phyloP scores from a whole-genome alignment of 1,140 invertebrate species.

The Aphis craccivora region DNA sequence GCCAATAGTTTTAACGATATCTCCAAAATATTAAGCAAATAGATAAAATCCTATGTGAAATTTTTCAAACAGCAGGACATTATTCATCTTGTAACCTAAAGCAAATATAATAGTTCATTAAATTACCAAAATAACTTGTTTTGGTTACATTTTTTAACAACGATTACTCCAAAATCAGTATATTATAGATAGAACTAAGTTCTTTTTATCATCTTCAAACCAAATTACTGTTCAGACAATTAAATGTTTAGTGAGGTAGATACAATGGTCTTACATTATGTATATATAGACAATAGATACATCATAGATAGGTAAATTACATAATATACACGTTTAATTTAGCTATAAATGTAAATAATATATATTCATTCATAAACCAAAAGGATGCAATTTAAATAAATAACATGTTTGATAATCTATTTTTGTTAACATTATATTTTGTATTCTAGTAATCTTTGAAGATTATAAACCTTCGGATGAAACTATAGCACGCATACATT shows the following conservation, averaged over 20 bases:
- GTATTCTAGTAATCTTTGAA: not conserved
- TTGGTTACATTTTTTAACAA: too few relatives aligned
- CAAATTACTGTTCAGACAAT: not conserved
- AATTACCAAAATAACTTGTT: not conserved
- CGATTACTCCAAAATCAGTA: too few relatives aligned
- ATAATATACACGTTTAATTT: not conserved
- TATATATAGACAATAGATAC: not conserved
- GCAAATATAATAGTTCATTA: not conserved
- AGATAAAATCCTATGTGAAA: not conserved
- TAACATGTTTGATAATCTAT: not conserved
- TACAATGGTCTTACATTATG: not conserved
- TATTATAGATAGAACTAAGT: not conserved
- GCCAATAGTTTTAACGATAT: not conserved
- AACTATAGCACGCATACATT: not conserved
- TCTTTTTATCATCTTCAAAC: not conserved
- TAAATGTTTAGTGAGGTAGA: not conserved
- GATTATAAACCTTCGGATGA: too few relatives aligned
- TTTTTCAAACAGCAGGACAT: not conserved
- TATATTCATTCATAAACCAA: not conserved
- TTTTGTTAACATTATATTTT: not conserved
- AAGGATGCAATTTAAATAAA: not conserved
- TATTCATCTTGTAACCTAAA: too few relatives aligned
- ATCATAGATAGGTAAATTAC: not conserved
- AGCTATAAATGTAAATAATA: not conserved
- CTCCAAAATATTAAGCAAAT: not conserved